Conservation (phyloP, 2,113 vertebrate genomes). For the Bolborhynchus lineola region DNA sequence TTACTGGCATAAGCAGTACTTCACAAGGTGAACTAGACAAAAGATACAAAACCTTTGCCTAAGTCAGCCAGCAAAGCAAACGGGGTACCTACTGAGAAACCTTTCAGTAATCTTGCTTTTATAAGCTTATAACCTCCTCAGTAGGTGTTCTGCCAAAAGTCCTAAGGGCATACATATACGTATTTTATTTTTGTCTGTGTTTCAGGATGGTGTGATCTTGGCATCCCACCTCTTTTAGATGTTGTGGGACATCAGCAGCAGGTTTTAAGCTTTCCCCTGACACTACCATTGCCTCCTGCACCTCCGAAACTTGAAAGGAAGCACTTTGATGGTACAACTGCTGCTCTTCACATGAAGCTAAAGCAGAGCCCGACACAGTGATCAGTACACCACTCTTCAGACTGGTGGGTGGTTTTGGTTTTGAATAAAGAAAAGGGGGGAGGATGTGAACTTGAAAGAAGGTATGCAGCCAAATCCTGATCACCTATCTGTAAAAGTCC, state of each 20-base stretch:
- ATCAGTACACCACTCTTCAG: not conserved
- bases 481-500: not conserved
- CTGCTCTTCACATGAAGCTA: not conserved
- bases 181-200: not conserved
- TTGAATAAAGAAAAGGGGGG: not conserved
- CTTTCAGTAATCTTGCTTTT: not conserved
- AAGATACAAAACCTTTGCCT: not conserved
- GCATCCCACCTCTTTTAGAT: not conserved
- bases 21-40: not conserved
- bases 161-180: rapidly evolving
- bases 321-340: not conserved
- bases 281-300: not conserved
- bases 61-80: not conserved
- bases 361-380: not conserved
- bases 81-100: not conserved
- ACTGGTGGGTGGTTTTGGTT: not conserved
- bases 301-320: not conserved
- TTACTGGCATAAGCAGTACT: not conserved
- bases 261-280: not conserved
- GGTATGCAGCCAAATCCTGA: not conserved
- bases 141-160: not conserved
- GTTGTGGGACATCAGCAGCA: not conserved
- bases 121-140: not conserved
- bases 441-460: not conserved
- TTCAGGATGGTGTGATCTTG: not conserved